phyloP scores from a whole-genome alignment of 2,797 vertebrate genomes.

The Eulemur mongoz region DNA sequence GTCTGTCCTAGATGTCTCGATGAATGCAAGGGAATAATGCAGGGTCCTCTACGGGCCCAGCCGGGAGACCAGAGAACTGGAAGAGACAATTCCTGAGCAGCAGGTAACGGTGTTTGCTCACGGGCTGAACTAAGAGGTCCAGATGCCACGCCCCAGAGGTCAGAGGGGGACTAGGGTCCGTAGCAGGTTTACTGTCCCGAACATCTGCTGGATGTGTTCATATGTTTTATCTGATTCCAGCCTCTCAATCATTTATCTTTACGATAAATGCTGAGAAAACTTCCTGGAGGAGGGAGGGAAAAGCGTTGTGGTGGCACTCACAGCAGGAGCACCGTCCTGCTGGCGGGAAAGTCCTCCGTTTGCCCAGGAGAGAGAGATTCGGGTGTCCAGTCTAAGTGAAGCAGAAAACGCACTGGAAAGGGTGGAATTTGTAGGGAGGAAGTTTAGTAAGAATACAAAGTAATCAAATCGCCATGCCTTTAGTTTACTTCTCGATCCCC shows the following conservation, averaged over 20 bases:
- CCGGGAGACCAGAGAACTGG: not conserved
- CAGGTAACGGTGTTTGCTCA: not conserved
- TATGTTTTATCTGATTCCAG: not conserved
- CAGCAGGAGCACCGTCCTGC: not conserved
- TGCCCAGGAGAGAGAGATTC: not conserved
- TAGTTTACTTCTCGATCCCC: not conserved
- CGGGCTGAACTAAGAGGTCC: not conserved
- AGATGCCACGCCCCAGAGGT: not conserved
- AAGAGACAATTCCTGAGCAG: not conserved
- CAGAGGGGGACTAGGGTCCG: too few relatives aligned
- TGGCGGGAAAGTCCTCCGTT: not conserved
- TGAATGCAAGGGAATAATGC: not conserved
- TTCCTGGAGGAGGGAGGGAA: not conserved
- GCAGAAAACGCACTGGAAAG: not conserved
- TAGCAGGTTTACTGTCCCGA: not conserved
- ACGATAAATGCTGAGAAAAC: not conserved
- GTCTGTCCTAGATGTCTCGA: not conserved
- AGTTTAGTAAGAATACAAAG: not conserved
- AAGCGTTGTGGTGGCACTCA: not conserved
- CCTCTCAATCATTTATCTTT: not conserved
- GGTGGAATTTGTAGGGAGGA: not conserved
- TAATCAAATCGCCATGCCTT: not conserved
- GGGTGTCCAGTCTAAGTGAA: not conserved
- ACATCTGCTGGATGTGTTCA: not conserved
- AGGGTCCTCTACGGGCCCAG: too few relatives aligned